Evolutionary conservation across 1,140 invertebrate genomes (phyloP), one percentile per base, ranked within the genome.

Genomic region (Leptopilina clavipes): DNA sequence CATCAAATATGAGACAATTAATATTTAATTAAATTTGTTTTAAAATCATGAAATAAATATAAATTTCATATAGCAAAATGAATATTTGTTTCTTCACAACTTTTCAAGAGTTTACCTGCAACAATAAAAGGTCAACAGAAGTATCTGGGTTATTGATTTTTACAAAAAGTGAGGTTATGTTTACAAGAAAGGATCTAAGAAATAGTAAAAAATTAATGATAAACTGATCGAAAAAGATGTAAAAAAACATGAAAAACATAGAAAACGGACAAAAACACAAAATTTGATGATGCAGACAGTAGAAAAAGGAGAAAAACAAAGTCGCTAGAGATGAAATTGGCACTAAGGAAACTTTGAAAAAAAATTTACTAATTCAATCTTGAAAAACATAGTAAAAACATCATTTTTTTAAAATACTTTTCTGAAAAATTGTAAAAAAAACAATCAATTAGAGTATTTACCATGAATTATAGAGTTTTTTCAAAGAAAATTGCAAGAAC

Each of bases 81-180:
- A 31, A 31, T 31, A 31, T 31, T 31, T 31, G 65, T 73, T 76
- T 40, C 37, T 3, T 56, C 14, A 76, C 43, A 19, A 77, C 59
- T 56, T 74, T 59, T 72, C 52, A 40, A 70, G 19, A 31, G 25
- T 31, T 31, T 31, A 65, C 22, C 12, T 25, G 59, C 59, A 65
- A 65, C 22, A 65, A 65, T 65, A 65, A 45, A 71, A 43, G 70
- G 43, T 12, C 18, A 72, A 75, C 73, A 43, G 11, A 65, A 76
- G 70, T 76, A 81, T 79, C 75, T 83, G 81, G 85, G 82, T 85
- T 90, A 90, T 90, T 90, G 89, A 90, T 90, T 89, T 90, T 88
- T 85, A 72, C 37, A 31, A 71, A 79, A 81, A 88, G 85, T 85
- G 81, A 90, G 89, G 89, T 90, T 90, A 90, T 89, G 88, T 89